Evolutionary conservation across 92 coral and sea anemone species (phyloP).

Genomic region (Phymanthus crucifer): DNA sequence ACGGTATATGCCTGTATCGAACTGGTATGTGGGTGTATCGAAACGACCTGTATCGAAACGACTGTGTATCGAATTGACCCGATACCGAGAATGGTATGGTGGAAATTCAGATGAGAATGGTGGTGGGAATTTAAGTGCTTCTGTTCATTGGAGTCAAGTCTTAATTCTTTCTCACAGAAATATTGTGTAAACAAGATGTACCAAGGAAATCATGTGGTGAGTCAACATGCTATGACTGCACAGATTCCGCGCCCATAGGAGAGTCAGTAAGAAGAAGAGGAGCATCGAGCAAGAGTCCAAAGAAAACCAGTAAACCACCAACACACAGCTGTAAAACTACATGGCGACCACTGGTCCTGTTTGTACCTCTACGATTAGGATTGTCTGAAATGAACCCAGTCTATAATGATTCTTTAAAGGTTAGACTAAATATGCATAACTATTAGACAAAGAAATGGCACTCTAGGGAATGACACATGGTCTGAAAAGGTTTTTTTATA

Average conservation of each 20-base stretch:
- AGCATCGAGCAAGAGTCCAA: constrained; percentile 23
- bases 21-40: too few species aligned
- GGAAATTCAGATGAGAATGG: too few species aligned
- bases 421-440: constrained; percentile 29
- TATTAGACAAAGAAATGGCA: too few species aligned
- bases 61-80: too few species aligned
- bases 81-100: too few species aligned
- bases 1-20: too few species aligned
- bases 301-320: constrained; percentile 31
- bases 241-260: constrained; percentile 34
- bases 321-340: constrained; percentile 48
- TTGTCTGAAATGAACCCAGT: constrained; percentile 90
- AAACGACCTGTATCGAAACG: too few species aligned
- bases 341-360: constrained; percentile 90
- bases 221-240: constrained; percentile 59
- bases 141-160: too few species aligned
- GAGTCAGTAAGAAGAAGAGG: constrained; percentile 37
- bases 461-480: too few species aligned
- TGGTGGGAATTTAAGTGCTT: too few species aligned
- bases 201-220: constrained; percentile 55
- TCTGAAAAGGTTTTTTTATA: too few species aligned
- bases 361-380: constrained; percentile 91
- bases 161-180: constrained; percentile 35
- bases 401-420: constrained; percentile 87
- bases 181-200: constrained; percentile 62